Percentiles rank a stretch among this genome's conserved stretches.
These are phyloP conservation scores for Neolamprologus sp. DNA, from an alignment of 2,113 vertebrate genomes.

Conservation along the genomic window DNA sequence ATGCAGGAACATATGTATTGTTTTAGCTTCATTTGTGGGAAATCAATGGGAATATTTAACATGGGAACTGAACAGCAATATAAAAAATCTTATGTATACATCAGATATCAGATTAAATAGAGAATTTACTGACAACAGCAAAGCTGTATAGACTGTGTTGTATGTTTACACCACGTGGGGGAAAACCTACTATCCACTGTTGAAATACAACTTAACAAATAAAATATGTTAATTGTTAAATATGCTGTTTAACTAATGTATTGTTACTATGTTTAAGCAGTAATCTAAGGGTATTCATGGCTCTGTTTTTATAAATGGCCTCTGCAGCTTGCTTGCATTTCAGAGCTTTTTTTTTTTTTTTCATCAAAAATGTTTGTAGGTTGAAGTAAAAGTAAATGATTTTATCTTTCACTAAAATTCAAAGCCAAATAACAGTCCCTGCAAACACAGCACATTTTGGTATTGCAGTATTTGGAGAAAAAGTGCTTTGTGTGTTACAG, in stretches of 20 bases:
- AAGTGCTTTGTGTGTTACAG: background rate
- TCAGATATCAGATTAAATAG: background rate
- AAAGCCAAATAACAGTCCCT: background rate
- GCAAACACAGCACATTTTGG: background rate
- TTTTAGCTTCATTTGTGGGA: background rate
- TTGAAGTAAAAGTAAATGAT: background rate
- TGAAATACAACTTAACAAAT: background rate
- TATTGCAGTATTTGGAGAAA: background rate
- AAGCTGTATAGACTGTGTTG: background rate
- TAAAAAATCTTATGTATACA: background rate
- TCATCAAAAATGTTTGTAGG: background rate
- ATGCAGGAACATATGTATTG: background rate
- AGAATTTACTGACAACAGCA: background rate
- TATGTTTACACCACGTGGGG: background rate
- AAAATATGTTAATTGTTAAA: background rate
- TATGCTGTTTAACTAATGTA: background rate
- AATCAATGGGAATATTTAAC: background rate
- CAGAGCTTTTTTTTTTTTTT: background rate
- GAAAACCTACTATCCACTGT: background rate
- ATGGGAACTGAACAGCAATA: background rate
- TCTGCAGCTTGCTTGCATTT: background rate
- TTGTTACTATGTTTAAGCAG: background rate
- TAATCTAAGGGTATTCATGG: background rate
- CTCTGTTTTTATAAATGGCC: background rate
- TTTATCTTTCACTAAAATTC: background rate